Evolutionary conservation across 2,797 vertebrate species (phyloP).

Genomic region (Esox masquinongy): DNA sequence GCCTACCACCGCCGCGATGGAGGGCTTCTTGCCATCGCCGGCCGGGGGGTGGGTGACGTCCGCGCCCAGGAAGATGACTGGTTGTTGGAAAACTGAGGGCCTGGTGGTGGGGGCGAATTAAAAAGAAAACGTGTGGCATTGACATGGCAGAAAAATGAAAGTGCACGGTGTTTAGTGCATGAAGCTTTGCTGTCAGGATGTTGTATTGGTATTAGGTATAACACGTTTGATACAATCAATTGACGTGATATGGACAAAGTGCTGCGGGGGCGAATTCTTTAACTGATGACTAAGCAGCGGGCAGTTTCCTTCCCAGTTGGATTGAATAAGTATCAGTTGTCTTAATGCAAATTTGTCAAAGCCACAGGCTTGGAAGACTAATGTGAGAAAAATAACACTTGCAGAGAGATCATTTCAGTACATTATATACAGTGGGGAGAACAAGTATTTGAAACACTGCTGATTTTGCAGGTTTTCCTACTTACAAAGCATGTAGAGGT

Average conservation of each 20-base stretch:
- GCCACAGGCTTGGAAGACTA: neutral
- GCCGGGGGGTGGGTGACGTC: conserved; percentile 96
- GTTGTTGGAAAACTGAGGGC: conserved; percentile 97
- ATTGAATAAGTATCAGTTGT: neutral
- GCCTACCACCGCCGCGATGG: conserved; percentile 94
- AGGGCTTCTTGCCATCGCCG: conserved; percentile 95
- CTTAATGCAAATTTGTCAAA: neutral
- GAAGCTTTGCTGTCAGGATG: neutral
- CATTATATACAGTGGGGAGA: no score
- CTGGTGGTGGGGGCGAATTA: conserved; percentile 61
- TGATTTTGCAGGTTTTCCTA: no score
- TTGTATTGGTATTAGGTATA: neutral
- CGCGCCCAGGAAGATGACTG: conserved; percentile 94
- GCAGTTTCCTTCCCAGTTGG: neutral
- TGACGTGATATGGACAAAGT: neutral
- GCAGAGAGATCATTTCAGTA: neutral
- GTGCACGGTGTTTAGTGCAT: neutral
- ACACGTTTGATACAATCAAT: neutral
- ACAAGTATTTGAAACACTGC: no score
- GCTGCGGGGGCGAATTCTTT: neutral
- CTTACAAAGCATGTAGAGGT: no score
- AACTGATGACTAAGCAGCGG: neutral
- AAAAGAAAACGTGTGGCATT: no score
- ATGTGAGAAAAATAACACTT: neutral
- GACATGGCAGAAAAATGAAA: neutral